phyloP scores from a whole-genome alignment of 2,113 vertebrate genomes.

The Atractosteus spatula region DNA sequence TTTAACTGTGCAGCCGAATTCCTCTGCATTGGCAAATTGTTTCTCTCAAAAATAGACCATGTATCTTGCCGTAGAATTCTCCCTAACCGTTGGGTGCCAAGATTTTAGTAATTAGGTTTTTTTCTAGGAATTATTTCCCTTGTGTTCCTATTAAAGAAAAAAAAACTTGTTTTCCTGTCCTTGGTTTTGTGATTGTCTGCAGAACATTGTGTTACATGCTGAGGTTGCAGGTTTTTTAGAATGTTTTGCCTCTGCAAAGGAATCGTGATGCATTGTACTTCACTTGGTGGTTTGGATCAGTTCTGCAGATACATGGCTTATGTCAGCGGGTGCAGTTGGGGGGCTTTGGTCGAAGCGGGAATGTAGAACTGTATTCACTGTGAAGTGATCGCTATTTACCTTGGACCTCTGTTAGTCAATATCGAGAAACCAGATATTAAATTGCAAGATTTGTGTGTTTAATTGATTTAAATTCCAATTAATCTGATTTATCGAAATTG shows the following conservation, averaged over 20 bases:
- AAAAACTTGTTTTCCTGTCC: conserved; percentile 27
- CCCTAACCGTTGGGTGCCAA: conserved; percentile 2
- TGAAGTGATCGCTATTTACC: no score
- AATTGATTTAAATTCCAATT: no score
- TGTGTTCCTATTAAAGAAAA: conserved; percentile 14
- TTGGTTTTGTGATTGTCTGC: conserved; percentile 42
- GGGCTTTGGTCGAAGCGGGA: no score
- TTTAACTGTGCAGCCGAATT: neutral
- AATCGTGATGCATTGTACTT: conserved; percentile 36
- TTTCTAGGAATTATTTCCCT: conserved; percentile 15
- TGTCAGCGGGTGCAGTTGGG: no score
- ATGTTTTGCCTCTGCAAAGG: conserved; percentile 40
- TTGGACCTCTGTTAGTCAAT: no score
- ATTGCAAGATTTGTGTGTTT: no score
- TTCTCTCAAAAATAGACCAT: neutral
- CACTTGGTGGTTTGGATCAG: conserved; percentile 37
- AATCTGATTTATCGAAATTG: no score
- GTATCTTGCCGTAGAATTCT: neutral
- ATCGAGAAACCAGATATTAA: no score
- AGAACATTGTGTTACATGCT: conserved; percentile 37
- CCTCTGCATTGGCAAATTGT: conserved; percentile 2
- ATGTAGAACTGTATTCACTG: no score
- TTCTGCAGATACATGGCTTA: neutral
- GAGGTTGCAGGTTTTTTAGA: conserved; percentile 36
- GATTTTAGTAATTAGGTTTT: conserved; percentile 23